Base-by-base conservation (phyloP, 2,113 vertebrate genomes). In the Austrofundulus limnaeus region DNA sequence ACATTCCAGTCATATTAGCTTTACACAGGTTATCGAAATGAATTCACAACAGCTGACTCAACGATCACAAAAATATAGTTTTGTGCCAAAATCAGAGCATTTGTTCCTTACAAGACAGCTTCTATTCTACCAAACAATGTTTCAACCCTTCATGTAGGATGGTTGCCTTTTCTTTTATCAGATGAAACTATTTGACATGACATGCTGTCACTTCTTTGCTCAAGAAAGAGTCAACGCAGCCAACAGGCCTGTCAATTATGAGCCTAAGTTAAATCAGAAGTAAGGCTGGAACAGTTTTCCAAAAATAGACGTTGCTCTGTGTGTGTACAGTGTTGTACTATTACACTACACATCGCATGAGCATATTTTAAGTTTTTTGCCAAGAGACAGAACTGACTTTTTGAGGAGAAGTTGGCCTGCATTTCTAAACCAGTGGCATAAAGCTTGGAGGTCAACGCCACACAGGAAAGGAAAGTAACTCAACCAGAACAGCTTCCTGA, bases 291-390 rank as follows among this genome's bases (percentile, higher is more conserved):
- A n/a, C n/a, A n/a, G n/a, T n/a, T n/a, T n/a, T n/a, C n/a, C n/a
- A n/a, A n/a, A n/a, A n/a, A n/a, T n/a, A n/a, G n/a, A n/a, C n/a
- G n/a, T n/a, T n/a, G n/a, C n/a, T n/a, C n/a, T n/a, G n/a, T n/a
- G n/a, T n/a, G n/a, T n/a, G n/a, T n/a, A n/a, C n/a, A n/a, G n/a
- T n/a, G n/a, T n/a, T n/a, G n/a, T n/a, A n/a, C n/a, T n/a, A n/a
- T n/a, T n/a, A n/a, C n/a, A n/a, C n/a, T n/a, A n/a, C n/a, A n/a
- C n/a, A n/a, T 61, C 49, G 57, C 73, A 81, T 28, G 61, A 43
- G 68, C 65, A 51, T 49, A 64, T 78, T 73, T 52, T 20, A 57
- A 55, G 72, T 77, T 81, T 80, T 68, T 66, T 11, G 23, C 65
- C 39, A 24, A 47, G 37, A 75, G 78, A 58, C 77, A 75, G 67